Evolutionary conservation across 1,140 invertebrate species (phyloP).

Genomic region (Plutomurus gul): DNA sequence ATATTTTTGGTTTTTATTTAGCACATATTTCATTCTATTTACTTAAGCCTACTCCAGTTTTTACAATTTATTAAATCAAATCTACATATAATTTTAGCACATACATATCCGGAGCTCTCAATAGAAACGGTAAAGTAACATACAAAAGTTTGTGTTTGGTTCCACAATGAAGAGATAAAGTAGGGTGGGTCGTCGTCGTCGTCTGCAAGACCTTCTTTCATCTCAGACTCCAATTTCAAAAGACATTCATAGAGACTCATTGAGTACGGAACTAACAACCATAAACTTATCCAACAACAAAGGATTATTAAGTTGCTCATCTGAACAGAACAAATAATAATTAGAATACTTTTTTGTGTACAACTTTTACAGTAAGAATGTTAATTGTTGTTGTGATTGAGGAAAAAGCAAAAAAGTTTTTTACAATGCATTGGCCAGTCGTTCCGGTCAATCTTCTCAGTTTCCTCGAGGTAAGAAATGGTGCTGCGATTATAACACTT

Average conservation of each 20-base stretch:
- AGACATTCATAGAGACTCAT: neutral
- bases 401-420: too few relatives aligned
- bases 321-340: neutral
- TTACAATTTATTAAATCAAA: too few relatives aligned
- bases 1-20: too few relatives aligned
- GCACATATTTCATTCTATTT: too few relatives aligned
- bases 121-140: too few relatives aligned
- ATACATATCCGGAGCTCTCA: too few relatives aligned
- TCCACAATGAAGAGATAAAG: neutral
- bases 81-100: too few relatives aligned
- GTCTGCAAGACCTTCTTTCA: neutral
- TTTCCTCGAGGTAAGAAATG: neutral
- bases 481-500: neutral
- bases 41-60: too few relatives aligned
- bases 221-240: neutral
- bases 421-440: neutral
- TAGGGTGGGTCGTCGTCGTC: neutral
- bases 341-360: neutral
- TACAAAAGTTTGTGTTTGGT: neutral
- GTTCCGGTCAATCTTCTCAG: neutral
- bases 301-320: neutral
- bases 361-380: neutral
- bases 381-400: neutral
- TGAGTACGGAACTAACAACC: neutral
- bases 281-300: neutral